Evolutionary conservation across 2,888 invertebrate genomes (phyloP).

Genomic region (Philereme vetulata): DNA sequence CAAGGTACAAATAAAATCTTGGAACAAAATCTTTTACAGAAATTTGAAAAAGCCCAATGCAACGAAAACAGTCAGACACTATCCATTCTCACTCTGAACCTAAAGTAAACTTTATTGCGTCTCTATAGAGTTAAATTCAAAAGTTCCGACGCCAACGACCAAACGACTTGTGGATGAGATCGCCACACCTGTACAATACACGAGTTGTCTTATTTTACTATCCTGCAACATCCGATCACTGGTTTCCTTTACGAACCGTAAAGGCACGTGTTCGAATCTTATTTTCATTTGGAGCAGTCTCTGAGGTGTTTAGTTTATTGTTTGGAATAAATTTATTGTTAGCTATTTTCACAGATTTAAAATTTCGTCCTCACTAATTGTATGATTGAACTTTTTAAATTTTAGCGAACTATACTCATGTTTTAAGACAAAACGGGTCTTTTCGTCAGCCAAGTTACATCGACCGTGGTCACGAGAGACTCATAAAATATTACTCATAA

Average conservation of each 20-base stretch:
- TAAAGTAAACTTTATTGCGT: slow-evolving; percentile 11
- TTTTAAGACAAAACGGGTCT: too few relatives aligned
- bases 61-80: slow-evolving; percentile 3
- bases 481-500: too few relatives aligned
- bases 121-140: slow-evolving; percentile 12
- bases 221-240: slow-evolving; percentile 20
- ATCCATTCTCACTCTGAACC: neutral
- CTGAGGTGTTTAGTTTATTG: neutral
- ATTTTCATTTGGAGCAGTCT: slow-evolving; percentile 39
- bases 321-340: neutral
- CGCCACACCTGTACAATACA: slow-evolving; percentile 21
- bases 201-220: slow-evolving; percentile 21
- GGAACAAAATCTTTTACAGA: neutral
- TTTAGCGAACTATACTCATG: too few relatives aligned
- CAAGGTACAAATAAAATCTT: too few relatives aligned
- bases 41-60: slow-evolving; percentile 3
- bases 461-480: too few relatives aligned
- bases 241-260: slow-evolving; percentile 19
- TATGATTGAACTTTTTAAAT: too few relatives aligned
- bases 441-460: too few relatives aligned
- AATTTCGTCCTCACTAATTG: too few relatives aligned
- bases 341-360: neutral
- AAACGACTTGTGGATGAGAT: slow-evolving; percentile 24
- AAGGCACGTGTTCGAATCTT: slow-evolving; percentile 33
- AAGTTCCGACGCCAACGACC: slow-evolving; percentile 14